phyloP scores from a whole-genome alignment of 1,140 invertebrate genomes.

The Eubasilissa regina region DNA sequence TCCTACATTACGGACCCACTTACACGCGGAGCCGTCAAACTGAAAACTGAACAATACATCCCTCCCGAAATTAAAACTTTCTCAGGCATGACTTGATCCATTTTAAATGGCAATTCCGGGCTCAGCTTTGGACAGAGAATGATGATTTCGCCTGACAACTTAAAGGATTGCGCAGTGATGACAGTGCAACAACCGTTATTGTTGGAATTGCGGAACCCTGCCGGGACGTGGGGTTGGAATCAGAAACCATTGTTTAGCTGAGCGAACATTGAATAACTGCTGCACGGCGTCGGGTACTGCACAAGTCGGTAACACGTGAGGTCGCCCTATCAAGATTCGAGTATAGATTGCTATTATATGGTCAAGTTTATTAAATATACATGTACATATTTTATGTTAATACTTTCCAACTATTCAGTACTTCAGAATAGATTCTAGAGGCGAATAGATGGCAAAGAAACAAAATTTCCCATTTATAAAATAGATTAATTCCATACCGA shows the following conservation, averaged over 20 bases:
- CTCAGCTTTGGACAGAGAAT: slow-evolving; percentile 54
- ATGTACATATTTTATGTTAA: no score
- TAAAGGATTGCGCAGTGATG: slow-evolving; percentile 60
- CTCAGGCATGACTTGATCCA: slow-evolving; percentile 38
- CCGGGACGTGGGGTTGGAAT: neutral
- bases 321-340: neutral
- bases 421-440: no score
- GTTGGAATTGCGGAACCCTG: slow-evolving; percentile 4
- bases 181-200: slow-evolving; percentile 54
- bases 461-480: no score
- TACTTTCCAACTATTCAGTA: no score
- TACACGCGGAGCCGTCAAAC: neutral
- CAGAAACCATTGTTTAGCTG: slow-evolving; percentile 50
- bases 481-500: no score
- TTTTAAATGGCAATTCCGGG: slow-evolving; percentile 42
- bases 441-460: no score
- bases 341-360: no score
- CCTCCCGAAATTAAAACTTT: slow-evolving; percentile 31
- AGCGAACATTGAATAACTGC: slow-evolving; percentile 48
- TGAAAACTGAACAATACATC: neutral
- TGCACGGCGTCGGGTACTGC: neutral
- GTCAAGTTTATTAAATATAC: no score
- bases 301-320: neutral
- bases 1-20: no score
- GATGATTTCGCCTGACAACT: slow-evolving; percentile 60